Conservation (phyloP, 2,113 vertebrate genomes). For the Lagenorhynchus albirostris region DNA sequence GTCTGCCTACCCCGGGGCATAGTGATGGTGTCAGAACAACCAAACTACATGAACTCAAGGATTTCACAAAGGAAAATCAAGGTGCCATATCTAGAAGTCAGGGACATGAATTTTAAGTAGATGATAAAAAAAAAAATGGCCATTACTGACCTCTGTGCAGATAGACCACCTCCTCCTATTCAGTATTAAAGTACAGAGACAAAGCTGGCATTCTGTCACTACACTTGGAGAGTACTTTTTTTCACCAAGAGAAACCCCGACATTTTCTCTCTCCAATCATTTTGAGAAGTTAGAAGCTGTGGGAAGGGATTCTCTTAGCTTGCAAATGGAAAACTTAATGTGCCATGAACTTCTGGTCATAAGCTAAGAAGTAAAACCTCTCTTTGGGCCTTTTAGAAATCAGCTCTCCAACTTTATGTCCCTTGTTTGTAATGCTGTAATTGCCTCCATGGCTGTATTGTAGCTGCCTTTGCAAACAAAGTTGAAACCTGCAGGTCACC, state of each 20-base stretch:
- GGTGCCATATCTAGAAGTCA: background rate
- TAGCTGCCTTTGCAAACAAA: slow-evolving; percentile 28
- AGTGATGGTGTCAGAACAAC: background rate
- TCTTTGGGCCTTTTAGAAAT: slow-evolving; percentile 55
- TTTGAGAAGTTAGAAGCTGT: slow-evolving; percentile 35
- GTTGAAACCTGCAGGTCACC: slow-evolving; percentile 46
- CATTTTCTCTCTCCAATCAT: slow-evolving; percentile 11
- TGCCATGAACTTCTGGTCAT: slow-evolving; percentile 62
- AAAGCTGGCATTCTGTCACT: background rate
- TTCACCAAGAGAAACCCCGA: slow-evolving; percentile 1
- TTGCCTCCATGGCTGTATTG: background rate
- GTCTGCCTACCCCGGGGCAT: background rate
- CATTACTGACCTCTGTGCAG: background rate
- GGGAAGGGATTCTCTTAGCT: slow-evolving; percentile 31
- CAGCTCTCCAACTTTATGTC: background rate
- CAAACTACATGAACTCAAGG: background rate
- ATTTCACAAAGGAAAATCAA: background rate
- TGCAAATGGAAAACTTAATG: slow-evolving; percentile 59
- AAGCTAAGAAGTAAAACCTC: slow-evolving; percentile 51
- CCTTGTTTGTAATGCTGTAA: background rate
- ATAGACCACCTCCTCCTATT: background rate
- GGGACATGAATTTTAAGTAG: background rate
- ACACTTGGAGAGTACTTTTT: background rate
- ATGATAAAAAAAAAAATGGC: background rate
- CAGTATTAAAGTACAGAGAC: background rate